These are phyloP conservation scores for Marcusenius ussheri DNA, from an alignment of 2,113 vertebrate genomes.

Conservation along the genomic window DNA sequence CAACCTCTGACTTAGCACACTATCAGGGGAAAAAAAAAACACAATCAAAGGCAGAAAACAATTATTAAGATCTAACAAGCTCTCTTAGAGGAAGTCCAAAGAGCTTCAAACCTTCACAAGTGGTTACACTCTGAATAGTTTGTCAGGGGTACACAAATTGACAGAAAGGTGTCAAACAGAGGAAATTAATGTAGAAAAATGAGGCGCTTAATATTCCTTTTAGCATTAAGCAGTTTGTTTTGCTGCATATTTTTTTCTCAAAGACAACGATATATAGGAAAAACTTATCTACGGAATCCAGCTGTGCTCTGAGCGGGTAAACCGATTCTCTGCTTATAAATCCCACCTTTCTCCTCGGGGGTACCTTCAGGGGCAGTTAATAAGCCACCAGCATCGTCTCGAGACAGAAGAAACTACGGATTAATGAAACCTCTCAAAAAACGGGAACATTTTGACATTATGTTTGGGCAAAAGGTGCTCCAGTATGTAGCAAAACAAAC, in stretches of 20 bases:
- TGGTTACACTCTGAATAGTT: background rate
- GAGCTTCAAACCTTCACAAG: background rate
- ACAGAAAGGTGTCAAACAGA: slow-evolving; percentile 10
- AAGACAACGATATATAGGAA: background rate
- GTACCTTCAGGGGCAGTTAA: background rate
- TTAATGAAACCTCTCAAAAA: background rate
- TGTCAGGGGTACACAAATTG: background rate
- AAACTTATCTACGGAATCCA: background rate
- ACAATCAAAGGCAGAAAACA: background rate
- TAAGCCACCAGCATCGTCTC: background rate
- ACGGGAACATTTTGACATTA: background rate
- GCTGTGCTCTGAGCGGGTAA: background rate
- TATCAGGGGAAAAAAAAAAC: background rate
- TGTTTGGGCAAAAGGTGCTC: background rate
- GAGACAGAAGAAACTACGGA: background rate
- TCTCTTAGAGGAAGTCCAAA: background rate
- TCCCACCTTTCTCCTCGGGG: background rate
- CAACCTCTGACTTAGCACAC: background rate
- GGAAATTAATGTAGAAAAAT: background rate
- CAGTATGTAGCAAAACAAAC: slow-evolving; percentile 15
- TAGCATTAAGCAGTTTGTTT: background rate
- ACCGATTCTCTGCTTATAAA: background rate
- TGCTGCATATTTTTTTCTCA: slow-evolving; percentile 8
- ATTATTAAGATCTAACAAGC: background rate
- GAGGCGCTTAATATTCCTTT: background rate